Evolutionary conservation across 2,113 vertebrate species (phyloP).

Genomic region (Labeo catla): DNA sequence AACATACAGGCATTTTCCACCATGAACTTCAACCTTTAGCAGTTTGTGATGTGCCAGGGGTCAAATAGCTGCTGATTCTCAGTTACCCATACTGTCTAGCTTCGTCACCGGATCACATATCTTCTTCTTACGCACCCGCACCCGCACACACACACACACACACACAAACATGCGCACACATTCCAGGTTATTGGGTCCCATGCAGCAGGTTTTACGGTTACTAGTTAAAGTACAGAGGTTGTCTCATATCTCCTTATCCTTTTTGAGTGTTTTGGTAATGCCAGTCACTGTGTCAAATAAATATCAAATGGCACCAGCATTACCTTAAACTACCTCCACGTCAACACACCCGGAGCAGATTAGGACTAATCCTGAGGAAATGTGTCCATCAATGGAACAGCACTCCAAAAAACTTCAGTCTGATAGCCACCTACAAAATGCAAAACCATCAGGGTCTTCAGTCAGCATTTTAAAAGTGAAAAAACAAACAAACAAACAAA

Average conservation of each 20-base stretch:
- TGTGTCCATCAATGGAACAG: background rate
- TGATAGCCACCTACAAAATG: too few species aligned
- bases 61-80: constrained; percentile 72
- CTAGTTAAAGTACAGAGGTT: constrained; percentile 8
- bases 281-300: constrained; percentile 16
- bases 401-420: background rate
- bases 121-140: background rate
- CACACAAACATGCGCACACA: background rate
- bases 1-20: constrained; percentile 59
- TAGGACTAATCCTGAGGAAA: background rate
- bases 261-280: background rate
- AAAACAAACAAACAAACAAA: too few species aligned
- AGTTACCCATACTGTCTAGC: constrained; percentile 57
- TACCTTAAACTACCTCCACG: background rate
- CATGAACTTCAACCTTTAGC: constrained; percentile 66
- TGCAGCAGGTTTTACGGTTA: background rate
- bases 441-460: background rate
- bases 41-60: constrained; percentile 68
- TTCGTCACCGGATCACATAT: constrained; percentile 59
- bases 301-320: background rate
- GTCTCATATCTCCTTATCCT: background rate
- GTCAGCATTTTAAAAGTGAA: background rate
- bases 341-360: background rate
- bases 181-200: background rate
- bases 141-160: background rate